Conservation (phyloP, 1,140 invertebrate species). For the Platyscapa corneri region DNA sequence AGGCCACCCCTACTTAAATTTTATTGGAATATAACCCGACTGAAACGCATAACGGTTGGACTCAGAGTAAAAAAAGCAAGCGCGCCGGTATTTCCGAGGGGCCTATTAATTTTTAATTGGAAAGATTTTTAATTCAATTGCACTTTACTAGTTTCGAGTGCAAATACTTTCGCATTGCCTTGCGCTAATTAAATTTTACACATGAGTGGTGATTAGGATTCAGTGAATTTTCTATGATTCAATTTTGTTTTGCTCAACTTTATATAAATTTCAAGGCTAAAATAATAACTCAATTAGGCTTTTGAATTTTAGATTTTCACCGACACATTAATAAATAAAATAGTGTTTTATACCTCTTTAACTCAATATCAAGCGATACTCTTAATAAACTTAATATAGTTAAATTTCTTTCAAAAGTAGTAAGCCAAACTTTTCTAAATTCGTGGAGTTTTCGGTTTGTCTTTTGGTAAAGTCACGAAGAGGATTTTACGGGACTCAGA, state of each 20-base stretch:
- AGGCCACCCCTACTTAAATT: slow-evolving; percentile 52
- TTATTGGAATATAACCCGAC: slow-evolving; percentile 54
- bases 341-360: background rate
- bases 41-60: slow-evolving; percentile 36
- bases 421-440: too few species aligned
- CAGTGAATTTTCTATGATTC: slow-evolving; percentile 50
- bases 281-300: background rate
- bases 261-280: slow-evolving; percentile 19
- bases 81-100: slow-evolving; percentile 46
- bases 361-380: too few species aligned
- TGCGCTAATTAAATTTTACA: slow-evolving; percentile 53
- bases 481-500: too few species aligned
- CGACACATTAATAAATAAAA: background rate
- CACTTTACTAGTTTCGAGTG: slow-evolving; percentile 53
- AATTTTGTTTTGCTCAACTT: slow-evolving; percentile 36
- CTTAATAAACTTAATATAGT: background rate
- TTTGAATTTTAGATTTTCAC: background rate
- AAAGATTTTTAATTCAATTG: slow-evolving; percentile 56
- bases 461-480: too few species aligned
- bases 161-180: slow-evolving; percentile 48
- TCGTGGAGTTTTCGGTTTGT: too few species aligned
- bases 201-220: slow-evolving; percentile 47
- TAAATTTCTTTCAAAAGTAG: background rate
- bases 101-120: slow-evolving; percentile 55
- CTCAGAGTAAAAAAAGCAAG: slow-evolving; percentile 26